A percentile compares a stretch with the other conserved stretches of the same genome.
Conservation (phyloP, 2,113 vertebrate genomes). For the Melanotaenia duboulayi region DNA sequence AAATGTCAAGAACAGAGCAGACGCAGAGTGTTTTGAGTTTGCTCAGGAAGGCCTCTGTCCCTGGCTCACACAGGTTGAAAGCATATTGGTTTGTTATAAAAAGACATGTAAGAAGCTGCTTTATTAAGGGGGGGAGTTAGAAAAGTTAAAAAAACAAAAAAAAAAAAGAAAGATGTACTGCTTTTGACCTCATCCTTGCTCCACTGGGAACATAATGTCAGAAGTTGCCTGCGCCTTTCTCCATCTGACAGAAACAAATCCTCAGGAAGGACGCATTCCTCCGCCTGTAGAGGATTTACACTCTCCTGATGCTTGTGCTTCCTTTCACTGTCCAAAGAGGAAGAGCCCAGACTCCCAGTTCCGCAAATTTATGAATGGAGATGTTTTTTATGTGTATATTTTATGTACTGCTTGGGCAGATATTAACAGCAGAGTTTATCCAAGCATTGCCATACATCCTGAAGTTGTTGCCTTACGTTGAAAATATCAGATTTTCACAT, state of each 20-base stretch:
- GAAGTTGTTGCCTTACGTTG: too few relatives aligned
- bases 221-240: slow-evolving; percentile 61
- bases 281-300: slow-evolving; percentile 14
- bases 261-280: slow-evolving; percentile 48
- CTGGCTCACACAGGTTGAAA: slow-evolving; percentile 44
- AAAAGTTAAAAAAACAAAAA: not conserved
- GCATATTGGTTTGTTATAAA: slow-evolving; percentile 54
- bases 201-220: slow-evolving; percentile 64
- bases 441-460: too few relatives aligned
- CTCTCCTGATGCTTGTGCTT: slow-evolving; percentile 21
- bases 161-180: slow-evolving; percentile 41
- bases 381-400: slow-evolving; percentile 2
- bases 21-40: slow-evolving; percentile 66
- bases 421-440: not conserved
- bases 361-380: slow-evolving; percentile 16
- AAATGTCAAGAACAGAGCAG: slow-evolving; percentile 74
- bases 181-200: slow-evolving; percentile 59
- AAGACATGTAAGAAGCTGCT: slow-evolving; percentile 23
- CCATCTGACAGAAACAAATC: slow-evolving; percentile 71
- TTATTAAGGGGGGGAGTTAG: too few relatives aligned
- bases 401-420: not conserved
- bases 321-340: slow-evolving; percentile 18
- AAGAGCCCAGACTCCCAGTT: slow-evolving; percentile 9
- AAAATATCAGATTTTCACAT: too few relatives aligned
- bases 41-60: slow-evolving; percentile 41